Evolutionary conservation across 2,113 vertebrate genomes (phyloP).

Genomic region (Gallinago media): DNA sequence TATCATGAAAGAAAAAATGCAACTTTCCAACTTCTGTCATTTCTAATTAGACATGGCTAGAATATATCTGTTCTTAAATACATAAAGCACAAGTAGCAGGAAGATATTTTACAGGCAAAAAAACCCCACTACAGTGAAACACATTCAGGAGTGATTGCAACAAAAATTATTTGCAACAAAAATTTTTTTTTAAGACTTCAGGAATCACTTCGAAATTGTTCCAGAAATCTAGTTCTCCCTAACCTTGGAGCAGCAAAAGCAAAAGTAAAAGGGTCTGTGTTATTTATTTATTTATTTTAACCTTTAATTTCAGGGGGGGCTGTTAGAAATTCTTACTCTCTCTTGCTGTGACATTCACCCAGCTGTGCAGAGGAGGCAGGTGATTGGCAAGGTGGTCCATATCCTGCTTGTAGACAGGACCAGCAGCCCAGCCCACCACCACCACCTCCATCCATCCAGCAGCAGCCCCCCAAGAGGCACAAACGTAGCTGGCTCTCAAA

Average conservation of each 20-base stretch:
- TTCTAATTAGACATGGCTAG: not conserved
- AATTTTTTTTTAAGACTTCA: not conserved
- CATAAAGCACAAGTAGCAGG: not conserved
- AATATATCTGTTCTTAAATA: not conserved
- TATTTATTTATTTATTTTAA: not conserved
- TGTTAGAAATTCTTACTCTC: not conserved
- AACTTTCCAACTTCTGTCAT: not conserved
- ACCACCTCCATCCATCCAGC: not conserved
- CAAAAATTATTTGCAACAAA: not conserved
- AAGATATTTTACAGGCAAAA: not conserved
- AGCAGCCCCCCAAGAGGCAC: not conserved
- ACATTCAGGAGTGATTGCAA: not conserved
- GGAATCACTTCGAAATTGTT: not conserved
- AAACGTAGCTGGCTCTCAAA: rapidly evolving
- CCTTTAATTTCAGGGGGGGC: not conserved
- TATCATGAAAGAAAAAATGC: not conserved
- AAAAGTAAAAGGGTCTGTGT: not conserved
- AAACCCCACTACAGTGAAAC: not conserved
- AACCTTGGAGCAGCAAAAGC: not conserved
- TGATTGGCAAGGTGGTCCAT: rapidly evolving
- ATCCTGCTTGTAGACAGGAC: rapidly evolving
- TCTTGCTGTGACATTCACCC: not conserved
- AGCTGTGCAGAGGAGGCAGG: not conserved
- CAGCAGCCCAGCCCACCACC: not conserved
- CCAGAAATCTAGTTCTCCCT: not conserved